A percentile compares a stretch with the other conserved stretches of the same genome.
Evolutionary conservation across 2,113 vertebrate species (phyloP).

Genomic region (Dasyornis broadbenti): DNA sequence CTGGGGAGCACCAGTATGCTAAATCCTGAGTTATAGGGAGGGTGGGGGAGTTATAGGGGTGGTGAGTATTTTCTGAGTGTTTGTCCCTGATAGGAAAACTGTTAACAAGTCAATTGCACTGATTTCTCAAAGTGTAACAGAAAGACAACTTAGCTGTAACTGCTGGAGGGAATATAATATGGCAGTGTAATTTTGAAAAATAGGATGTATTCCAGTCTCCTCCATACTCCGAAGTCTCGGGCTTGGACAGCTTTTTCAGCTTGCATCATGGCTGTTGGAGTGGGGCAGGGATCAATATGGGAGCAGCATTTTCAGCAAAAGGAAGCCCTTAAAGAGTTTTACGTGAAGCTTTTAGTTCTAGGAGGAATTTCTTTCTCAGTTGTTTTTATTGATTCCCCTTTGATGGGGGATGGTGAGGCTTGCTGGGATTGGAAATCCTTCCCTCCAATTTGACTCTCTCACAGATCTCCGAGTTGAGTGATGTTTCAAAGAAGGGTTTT

Average conservation of each 20-base stretch:
- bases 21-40: not conserved
- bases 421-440: not conserved
- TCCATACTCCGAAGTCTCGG: not conserved
- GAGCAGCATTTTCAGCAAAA: slow-evolving; percentile 22
- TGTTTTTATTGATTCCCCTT: slow-evolving; percentile 35
- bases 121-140: not conserved
- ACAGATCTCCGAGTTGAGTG: not conserved
- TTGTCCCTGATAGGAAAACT: not conserved
- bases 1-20: not conserved
- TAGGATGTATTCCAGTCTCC: not conserved
- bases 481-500: slow-evolving; percentile 14
- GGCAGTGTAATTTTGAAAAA: not conserved
- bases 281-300: not conserved
- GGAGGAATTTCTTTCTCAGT: not conserved
- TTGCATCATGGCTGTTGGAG: not conserved
- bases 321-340: slow-evolving; percentile 11
- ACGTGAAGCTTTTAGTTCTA: slow-evolving; percentile 15
- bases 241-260: not conserved
- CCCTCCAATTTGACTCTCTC: not conserved
- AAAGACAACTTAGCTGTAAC: not conserved
- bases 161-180: not conserved
- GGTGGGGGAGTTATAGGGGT: not conserved
- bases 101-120: not conserved
- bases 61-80: not conserved
- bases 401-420: not conserved